These are phyloP conservation scores for Formica aserva DNA, from an alignment of 2,888 invertebrate genomes.

Conservation along the genomic window DNA sequence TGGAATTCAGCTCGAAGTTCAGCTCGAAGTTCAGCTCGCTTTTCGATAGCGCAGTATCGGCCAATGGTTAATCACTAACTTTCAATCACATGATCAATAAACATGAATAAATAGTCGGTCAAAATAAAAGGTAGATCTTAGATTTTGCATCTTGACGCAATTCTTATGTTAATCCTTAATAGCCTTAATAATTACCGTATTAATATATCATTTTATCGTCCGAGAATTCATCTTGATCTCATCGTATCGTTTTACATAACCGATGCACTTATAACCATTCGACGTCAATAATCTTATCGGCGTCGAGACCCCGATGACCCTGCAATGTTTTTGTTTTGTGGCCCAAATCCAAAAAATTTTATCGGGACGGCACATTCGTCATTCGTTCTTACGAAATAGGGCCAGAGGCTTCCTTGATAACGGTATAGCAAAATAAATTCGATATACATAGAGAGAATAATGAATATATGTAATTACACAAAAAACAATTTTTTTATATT, in stretches of 20 bases:
- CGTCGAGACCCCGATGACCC: conserved; percentile 76
- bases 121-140: neutral
- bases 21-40: neutral
- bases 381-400: conserved; percentile 69
- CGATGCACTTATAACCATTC: conserved; percentile 70
- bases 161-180: neutral
- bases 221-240: conserved; percentile 57
- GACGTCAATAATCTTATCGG: conserved; percentile 79
- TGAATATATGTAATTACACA: neutral
- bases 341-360: conserved; percentile 77
- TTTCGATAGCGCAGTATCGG: neutral
- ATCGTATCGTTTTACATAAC: conserved; percentile 72
- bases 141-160: neutral
- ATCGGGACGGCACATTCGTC: conserved; percentile 57
- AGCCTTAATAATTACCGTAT: neutral
- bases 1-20: neutral
- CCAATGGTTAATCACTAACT: neutral
- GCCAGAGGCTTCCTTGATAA: conserved; percentile 62
- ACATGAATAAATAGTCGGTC: neutral
- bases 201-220: conserved; percentile 16
- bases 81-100: neutral
- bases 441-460: neutral
- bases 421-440: conserved; percentile 44
- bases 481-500: neutral
- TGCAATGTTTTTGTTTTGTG: conserved; percentile 75